A percentile compares a stretch with the other conserved stretches of the same genome.
These are phyloP conservation scores for Myiozetetes cayanensis DNA, from an alignment of 2,113 vertebrate species.

Conservation along the genomic window DNA sequence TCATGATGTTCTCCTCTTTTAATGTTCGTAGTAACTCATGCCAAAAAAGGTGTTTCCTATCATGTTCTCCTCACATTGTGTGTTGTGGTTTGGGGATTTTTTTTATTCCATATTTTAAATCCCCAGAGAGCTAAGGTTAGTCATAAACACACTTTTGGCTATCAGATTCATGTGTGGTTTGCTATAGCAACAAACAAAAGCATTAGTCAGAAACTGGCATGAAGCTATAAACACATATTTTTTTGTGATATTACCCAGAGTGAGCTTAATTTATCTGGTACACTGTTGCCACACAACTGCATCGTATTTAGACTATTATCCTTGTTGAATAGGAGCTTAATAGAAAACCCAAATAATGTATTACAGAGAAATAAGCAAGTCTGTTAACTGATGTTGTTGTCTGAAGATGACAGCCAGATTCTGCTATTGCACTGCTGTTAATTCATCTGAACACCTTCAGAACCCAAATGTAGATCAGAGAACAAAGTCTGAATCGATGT, in stretches of 20 bases:
- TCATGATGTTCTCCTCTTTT: constrained; percentile 33
- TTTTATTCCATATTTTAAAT: constrained; percentile 40
- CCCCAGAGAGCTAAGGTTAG: constrained; percentile 61
- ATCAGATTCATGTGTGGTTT: constrained; percentile 61
- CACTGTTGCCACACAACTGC: constrained; percentile 44
- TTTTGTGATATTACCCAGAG: constrained; percentile 65
- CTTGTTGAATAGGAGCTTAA: background rate
- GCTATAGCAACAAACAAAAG: constrained; percentile 75
- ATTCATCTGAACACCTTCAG: background rate
- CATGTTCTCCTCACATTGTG: constrained; percentile 47
- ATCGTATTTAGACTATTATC: background rate
- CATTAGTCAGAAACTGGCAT: constrained; percentile 72
- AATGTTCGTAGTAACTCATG: background rate
- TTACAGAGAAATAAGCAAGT: background rate
- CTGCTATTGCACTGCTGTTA: background rate
- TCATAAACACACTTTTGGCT: constrained; percentile 62
- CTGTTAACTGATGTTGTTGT: background rate
- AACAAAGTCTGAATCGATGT: background rate
- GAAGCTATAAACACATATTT: constrained; percentile 63
- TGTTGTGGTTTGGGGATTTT: background rate
- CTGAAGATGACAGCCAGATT: background rate
- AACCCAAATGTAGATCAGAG: background rate
- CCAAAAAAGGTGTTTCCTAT: constrained; percentile 68
- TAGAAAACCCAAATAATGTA: background rate
- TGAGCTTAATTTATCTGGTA: constrained; percentile 63